These are phyloP conservation scores for Leptodactylus fallax DNA, from an alignment of 2,797 vertebrate species.

Conservation along the genomic window DNA sequence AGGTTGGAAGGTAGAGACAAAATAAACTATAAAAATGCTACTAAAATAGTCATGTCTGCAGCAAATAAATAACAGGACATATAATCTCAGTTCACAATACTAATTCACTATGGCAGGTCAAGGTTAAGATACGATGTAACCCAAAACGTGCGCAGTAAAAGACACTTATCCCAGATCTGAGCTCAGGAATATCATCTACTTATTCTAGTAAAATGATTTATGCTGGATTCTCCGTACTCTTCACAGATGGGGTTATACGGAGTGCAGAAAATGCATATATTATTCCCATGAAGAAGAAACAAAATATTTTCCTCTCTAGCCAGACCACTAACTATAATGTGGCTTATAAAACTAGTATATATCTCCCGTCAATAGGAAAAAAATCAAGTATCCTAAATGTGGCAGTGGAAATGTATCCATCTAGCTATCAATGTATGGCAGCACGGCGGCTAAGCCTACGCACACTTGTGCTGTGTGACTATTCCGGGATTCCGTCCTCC, in stretches of 20 bases:
- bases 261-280: slow-evolving; percentile 26
- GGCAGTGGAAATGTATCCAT: neutral
- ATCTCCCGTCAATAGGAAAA: neutral
- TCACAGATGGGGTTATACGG: slow-evolving; percentile 1
- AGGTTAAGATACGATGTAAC: neutral
- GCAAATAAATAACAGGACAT: slow-evolving; percentile 9
- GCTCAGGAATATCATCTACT: neutral
- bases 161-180: slow-evolving; percentile 19
- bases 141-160: neutral
- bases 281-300: neutral
- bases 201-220: slow-evolving; percentile 14
- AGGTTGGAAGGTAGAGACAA: neutral
- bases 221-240: neutral
- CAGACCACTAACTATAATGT: neutral
- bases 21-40: neutral
- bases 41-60: neutral
- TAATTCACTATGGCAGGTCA: slow-evolving; percentile 8
- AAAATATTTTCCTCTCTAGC: neutral
- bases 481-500: too few species aligned
- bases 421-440: too few species aligned
- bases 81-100: neutral
- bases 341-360: neutral
- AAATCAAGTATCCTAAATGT: neutral
- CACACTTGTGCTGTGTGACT: too few species aligned
- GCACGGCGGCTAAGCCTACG: too few species aligned